phyloP scores from a whole-genome alignment of 1,140 invertebrate genomes.

The Bombus turneri region DNA sequence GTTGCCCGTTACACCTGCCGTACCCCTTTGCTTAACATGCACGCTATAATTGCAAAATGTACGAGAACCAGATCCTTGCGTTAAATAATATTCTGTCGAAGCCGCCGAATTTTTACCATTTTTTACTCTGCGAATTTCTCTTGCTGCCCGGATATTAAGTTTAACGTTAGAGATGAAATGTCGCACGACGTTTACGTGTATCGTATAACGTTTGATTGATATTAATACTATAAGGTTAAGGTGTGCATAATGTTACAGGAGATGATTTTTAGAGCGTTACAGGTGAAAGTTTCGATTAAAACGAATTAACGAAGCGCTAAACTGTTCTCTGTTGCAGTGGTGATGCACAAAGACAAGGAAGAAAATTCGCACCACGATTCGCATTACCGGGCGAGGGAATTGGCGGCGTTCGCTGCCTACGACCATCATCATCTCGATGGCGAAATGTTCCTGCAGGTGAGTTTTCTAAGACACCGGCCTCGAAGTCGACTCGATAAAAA shows the following conservation, averaged over 20 bases:
- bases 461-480: constrained; percentile 17
- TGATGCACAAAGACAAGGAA: constrained; percentile 96
- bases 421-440: constrained; percentile 95
- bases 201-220: too few species aligned
- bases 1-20: constrained; percentile 76
- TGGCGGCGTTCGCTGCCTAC: constrained; percentile 92
- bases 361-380: constrained; percentile 86
- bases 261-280: too few species aligned
- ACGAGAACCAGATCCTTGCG: constrained; percentile 57
- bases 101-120: neutral
- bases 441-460: constrained; percentile 97
- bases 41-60: constrained; percentile 71
- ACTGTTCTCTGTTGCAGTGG: constrained; percentile 87
- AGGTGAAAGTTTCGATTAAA: neutral
- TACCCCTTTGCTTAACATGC: constrained; percentile 65
- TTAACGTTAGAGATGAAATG: too few species aligned
- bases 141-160: too few species aligned
- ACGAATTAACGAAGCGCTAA: neutral
- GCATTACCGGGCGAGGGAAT: constrained; percentile 89
- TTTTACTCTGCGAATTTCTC: neutral
- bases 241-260: too few species aligned
- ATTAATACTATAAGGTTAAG: too few species aligned
- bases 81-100: constrained; percentile 64
- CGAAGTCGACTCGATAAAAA: too few species aligned
- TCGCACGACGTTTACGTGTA: too few species aligned